Evolutionary conservation across 2,888 invertebrate species (phyloP).

Genomic region (Rhodophaea formosa): DNA sequence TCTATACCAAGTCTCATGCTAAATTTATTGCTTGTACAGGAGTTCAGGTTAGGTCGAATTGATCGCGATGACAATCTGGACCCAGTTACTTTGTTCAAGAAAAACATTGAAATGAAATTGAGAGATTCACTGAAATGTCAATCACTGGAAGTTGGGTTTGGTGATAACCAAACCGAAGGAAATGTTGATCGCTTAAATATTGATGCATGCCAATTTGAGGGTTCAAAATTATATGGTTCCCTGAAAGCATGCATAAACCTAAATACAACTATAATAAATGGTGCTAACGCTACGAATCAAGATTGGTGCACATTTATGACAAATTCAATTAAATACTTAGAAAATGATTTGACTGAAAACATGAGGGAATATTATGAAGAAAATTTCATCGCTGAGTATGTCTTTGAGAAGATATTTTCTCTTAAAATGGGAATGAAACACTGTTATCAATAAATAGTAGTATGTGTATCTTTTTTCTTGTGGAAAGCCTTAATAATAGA

Average conservation of each 20-base stretch:
- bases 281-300: background rate
- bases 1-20: constrained; percentile 83
- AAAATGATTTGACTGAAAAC: background rate
- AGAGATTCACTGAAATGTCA: background rate
- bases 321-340: background rate
- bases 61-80: background rate
- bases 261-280: background rate
- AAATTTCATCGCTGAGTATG: background rate
- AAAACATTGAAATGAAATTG: background rate
- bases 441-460: too few relatives aligned
- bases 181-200: background rate
- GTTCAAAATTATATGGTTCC: background rate
- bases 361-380: background rate
- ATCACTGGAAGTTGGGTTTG: background rate
- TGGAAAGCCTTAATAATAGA: too few relatives aligned
- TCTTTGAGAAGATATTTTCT: background rate
- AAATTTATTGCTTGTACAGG: constrained; percentile 75
- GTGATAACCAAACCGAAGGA: background rate
- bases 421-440: background rate
- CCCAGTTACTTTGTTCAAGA: background rate
- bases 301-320: background rate
- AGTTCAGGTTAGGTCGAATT: constrained; percentile 40
- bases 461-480: too few relatives aligned
- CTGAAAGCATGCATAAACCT: background rate
- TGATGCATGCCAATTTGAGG: background rate